phyloP scores from a whole-genome alignment of 2,797 vertebrate species.

The Onychomys arenicola region DNA sequence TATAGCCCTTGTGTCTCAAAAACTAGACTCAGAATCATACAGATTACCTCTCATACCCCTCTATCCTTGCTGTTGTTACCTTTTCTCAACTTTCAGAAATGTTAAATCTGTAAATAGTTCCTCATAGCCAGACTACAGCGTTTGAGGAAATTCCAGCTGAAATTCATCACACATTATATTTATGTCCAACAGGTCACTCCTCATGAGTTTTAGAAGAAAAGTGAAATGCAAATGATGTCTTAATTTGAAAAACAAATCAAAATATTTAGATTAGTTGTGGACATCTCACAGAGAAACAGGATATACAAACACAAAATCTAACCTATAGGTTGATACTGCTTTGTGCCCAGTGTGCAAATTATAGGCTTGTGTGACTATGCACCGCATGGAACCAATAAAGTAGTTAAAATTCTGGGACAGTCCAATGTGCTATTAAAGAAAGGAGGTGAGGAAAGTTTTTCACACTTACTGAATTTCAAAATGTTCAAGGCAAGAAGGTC shows the following conservation, averaged over 20 bases:
- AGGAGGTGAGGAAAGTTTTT: background rate
- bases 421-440: background rate
- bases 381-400: background rate
- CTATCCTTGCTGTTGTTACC: background rate
- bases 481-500: background rate
- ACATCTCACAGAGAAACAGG: background rate
- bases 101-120: background rate
- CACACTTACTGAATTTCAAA: background rate
- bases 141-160: background rate
- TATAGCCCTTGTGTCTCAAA: background rate
- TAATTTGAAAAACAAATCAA: background rate
- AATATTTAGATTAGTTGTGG: background rate
- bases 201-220: background rate
- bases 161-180: background rate
- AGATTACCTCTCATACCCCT: background rate
- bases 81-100: background rate
- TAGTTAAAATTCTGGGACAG: background rate
- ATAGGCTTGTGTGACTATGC: background rate
- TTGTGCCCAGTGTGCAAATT: background rate
- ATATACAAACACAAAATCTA: background rate
- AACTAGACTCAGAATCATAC: background rate
- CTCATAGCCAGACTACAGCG: background rate
- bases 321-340: background rate
- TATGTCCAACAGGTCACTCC: background rate
- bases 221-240: background rate